Evolutionary conservation across 1,140 invertebrate genomes (phyloP).

Genomic region (Pseudomyrmex gracilis): DNA sequence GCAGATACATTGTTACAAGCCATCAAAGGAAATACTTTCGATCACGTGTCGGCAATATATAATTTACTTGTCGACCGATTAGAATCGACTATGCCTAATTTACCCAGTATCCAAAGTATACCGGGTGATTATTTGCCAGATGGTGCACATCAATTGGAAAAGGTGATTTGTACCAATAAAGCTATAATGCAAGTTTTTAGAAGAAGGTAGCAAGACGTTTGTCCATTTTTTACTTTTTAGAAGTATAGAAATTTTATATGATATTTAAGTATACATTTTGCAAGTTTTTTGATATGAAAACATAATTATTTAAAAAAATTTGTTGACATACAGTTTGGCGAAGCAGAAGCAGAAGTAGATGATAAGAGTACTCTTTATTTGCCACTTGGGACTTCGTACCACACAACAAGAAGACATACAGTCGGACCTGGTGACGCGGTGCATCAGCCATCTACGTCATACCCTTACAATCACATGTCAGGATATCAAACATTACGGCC

Average conservation of each 20-base stretch:
- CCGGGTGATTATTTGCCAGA: slow-evolving; percentile 87
- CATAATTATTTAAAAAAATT: too few species aligned
- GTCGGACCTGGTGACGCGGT: slow-evolving; percentile 96
- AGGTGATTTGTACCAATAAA: slow-evolving; percentile 82
- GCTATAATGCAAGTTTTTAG: slow-evolving; percentile 16
- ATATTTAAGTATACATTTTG: too few species aligned
- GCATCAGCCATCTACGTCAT: slow-evolving; percentile 87
- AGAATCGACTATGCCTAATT: slow-evolving; percentile 85
- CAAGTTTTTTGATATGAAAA: too few species aligned
- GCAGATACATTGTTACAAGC: slow-evolving; percentile 91
- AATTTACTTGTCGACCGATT: slow-evolving; percentile 93
- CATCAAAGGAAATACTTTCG: slow-evolving; percentile 94
- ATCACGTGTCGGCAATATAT: slow-evolving; percentile 99
- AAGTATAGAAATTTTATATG: neutral
- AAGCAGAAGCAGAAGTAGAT: slow-evolving; percentile 88
- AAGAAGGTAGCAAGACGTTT: neutral
- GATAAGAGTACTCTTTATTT: slow-evolving; percentile 81
- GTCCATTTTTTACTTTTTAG: slow-evolving; percentile 17
- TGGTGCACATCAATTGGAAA: slow-evolving; percentile 88
- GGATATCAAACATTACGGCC: slow-evolving; percentile 80
- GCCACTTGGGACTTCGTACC: slow-evolving; percentile 81
- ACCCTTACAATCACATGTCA: slow-evolving; percentile 79
- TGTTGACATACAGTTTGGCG: slow-evolving; percentile 86
- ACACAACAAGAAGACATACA: slow-evolving; percentile 92
- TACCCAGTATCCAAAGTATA: slow-evolving; percentile 88